Base-by-base conservation (phyloP, 1,140 invertebrate species). In the Calliphora vicina region DNA sequence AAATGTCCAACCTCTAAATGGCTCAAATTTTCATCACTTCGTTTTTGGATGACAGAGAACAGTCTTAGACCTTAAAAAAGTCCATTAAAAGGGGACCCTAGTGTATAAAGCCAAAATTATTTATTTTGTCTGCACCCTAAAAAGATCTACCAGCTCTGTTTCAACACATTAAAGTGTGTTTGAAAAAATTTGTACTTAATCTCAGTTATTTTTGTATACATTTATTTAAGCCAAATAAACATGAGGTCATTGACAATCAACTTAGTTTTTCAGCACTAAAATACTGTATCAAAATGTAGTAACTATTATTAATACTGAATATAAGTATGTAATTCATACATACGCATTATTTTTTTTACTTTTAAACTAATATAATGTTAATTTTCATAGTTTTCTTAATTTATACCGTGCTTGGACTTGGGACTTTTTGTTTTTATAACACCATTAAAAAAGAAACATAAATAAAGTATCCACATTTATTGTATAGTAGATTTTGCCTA, bases 161-260 rank as follows among this genome's bases (percentile, higher is more conserved):
- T 67, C 5, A 25, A 12, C 9, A 2, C n/a, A 67, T 20, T 20
- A 23, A 20, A 23, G 23, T 67, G 61, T 25, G 20, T 67, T 20
- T 67, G 61, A 20, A 67, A 67, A 12, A 23, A 67, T 67, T 20
- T 67, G 61, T 67, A 67, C 61, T 67, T 67, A 67, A 67, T 67
- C n/a, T 67, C 20, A 67, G 20, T 67, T 67, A 35, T 35, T 5
- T 20, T 67, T 67, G 61, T 8, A 25, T 23, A 20, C 23, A 67
- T 23, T 67, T 25, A 25, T 67, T 67, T 67, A 23, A 67, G 20
- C 61, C 61, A 67, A 67, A 67, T 67, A 20, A 67, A 67, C 61
- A 67, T 67, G 61, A 67, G 61, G 61, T 67, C 61, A 67, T 67
- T 67, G 61, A 67, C 61, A 67, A 67, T 25, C 2, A 67, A 67